Percentiles rank a stretch among this genome's conserved stretches.
phyloP scores from a whole-genome alignment of 2,113 vertebrate species.

The Centropristis striata region DNA sequence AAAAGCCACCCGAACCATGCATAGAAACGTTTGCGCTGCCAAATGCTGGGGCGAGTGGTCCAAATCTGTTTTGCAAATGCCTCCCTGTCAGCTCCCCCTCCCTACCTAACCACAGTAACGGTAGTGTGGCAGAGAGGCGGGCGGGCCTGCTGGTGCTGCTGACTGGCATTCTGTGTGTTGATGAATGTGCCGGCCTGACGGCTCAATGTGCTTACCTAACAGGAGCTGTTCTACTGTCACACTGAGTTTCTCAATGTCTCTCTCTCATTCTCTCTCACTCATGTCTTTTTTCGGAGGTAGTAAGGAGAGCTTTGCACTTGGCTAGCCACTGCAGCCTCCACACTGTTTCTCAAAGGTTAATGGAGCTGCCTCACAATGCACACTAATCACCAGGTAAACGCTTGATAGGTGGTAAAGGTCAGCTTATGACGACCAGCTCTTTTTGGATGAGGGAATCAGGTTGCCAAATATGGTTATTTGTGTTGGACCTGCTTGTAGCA shows the following conservation, averaged over 20 bases:
- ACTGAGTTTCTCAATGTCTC: constrained; percentile 57
- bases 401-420: constrained; percentile 64
- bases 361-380: constrained; percentile 75
- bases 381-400: constrained; percentile 79
- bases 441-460: constrained; percentile 26
- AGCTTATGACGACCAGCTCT: constrained; percentile 58
- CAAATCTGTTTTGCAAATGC: constrained; percentile 67
- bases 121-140: constrained; percentile 27
- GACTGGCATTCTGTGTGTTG: constrained; percentile 73
- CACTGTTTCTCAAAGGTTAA: constrained; percentile 81
- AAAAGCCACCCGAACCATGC: constrained; percentile 56
- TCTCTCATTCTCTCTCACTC: constrained; percentile 40
- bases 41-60: constrained; percentile 47
- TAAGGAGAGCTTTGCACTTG: constrained; percentile 63
- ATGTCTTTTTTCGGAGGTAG: constrained; percentile 35
- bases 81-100: constrained; percentile 35
- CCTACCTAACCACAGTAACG: constrained; percentile 49
- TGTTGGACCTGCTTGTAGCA: not conserved
- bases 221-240: constrained; percentile 78
- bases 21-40: constrained; percentile 62
- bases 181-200: constrained; percentile 77
- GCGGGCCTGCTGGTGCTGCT: constrained; percentile 68
- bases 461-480: constrained; percentile 17
- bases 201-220: constrained; percentile 85
- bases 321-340: constrained; percentile 66